Evolutionary conservation across 2,888 invertebrate genomes (phyloP), one percentile per base, ranked within the genome.

Genomic region (Euclidia mi): DNA sequence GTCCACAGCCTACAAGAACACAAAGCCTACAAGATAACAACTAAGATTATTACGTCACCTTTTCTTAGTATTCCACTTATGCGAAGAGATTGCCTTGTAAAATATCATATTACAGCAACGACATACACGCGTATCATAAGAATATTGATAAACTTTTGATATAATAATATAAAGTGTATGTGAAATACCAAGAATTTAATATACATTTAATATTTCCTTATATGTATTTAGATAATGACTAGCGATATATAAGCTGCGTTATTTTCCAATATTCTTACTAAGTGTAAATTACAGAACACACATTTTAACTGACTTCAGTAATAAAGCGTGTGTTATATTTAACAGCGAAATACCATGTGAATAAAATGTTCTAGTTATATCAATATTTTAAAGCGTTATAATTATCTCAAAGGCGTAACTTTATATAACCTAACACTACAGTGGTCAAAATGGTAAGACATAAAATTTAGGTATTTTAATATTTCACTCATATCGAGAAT

Each of bases 391-490:
- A 15, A 32, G 7, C 6, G 11, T 44, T 6, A 25, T 9, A n/a
- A n/a, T n/a, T n/a, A 3, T 34, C 32, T 14, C 4, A 34, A 45
- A 25, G 7, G 2, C 25, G 17, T 45, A 35, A 45, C 25, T 25
- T 35, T 45, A 25, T 15, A 45, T 25, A 34, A 7, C 25, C n/a
- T 25, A 7, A 34, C 25, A 35, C 35, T 45, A 35, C 6, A 25
- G 25, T 34, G 20, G 44, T 12, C 20, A 34, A 34, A 20, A 31
- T 44, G 12, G 11, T 10, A 2, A n/a, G 29, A 43, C 11, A 6
- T 42, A 42, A 43, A 43, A 43, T 43, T 42, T 15, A 17, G 32
- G 31, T 9, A 18, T 44, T 42, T 18, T 9, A 20, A 44, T 44
- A 32, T 44, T 44, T 9, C 12, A 12, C 12, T 6, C 12, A 4